These are phyloP conservation scores for Globia sparganii DNA, from an alignment of 2,888 invertebrate species.

Conservation along the genomic window DNA sequence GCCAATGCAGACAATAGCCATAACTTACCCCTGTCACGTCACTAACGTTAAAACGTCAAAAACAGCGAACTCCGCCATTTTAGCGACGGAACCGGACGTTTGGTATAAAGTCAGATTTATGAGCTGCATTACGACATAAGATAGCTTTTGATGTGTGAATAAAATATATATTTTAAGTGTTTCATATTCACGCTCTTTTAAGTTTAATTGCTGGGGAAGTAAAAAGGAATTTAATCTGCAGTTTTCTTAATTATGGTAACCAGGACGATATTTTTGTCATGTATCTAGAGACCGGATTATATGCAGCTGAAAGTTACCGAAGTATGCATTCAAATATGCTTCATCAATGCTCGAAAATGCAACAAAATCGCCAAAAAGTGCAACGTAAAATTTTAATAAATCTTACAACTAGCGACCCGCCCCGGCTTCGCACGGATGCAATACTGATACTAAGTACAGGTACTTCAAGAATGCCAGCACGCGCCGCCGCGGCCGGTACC, in stretches of 20 bases:
- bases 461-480: no score
- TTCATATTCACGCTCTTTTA: slow-evolving; percentile 23
- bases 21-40: slow-evolving; percentile 64
- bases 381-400: no score
- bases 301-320: no score
- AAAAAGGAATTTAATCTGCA: not conserved
- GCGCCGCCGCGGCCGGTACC: no score
- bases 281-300: no score
- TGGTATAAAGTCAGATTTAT: slow-evolving; percentile 59
- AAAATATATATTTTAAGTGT: slow-evolving; percentile 41
- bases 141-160: slow-evolving; percentile 63
- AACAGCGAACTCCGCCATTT: slow-evolving; percentile 58
- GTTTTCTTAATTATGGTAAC: not conserved
- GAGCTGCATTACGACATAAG: slow-evolving; percentile 58
- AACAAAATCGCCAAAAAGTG: no score
- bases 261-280: no score
- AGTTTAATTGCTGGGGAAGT: slow-evolving; percentile 38
- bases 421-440: no score
- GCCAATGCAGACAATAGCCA: slow-evolving; percentile 59
- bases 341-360: no score
- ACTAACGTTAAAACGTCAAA: slow-evolving; percentile 66
- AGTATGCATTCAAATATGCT: no score
- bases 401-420: no score
- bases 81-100: slow-evolving; percentile 57
- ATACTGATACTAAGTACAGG: no score